Evolutionary conservation across 2,113 vertebrate species (phyloP).

Genomic region (Arenaria interpres): DNA sequence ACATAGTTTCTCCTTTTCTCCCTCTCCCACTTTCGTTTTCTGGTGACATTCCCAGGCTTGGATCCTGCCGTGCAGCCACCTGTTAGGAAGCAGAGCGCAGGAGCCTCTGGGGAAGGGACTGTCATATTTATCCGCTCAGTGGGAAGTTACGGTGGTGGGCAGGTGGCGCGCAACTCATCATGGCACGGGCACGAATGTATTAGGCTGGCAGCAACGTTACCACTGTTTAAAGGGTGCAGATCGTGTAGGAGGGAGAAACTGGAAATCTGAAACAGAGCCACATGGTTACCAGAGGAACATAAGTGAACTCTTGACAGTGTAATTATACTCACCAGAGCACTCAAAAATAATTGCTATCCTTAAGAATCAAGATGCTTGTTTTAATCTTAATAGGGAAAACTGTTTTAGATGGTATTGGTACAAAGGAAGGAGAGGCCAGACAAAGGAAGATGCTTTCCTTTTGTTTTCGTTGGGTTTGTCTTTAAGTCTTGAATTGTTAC

Average conservation of each 20-base stretch:
- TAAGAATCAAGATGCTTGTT: conserved; percentile 40
- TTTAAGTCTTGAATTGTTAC: neutral
- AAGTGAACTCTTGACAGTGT: conserved; percentile 13
- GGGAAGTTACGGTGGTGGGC: neutral
- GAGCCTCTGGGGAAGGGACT: neutral
- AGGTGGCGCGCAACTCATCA: neutral
- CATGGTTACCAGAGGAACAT: neutral
- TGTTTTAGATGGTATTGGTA: neutral
- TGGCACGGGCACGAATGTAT: fast-evolving
- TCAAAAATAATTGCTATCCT: conserved; percentile 29
- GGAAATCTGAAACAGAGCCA: neutral
- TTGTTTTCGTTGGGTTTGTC: neutral
- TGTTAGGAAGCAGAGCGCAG: conserved; percentile 1
- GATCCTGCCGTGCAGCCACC: neutral
- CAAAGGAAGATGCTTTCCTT: neutral
- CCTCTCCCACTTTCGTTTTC: neutral
- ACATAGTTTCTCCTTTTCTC: neutral
- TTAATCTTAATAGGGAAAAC: neutral
- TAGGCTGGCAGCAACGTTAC: neutral
- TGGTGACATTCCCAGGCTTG: neutral
- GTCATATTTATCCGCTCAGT: neutral
- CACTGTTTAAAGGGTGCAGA: neutral
- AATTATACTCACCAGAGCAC: conserved; percentile 12
- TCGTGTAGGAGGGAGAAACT: neutral
- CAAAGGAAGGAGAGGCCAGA: neutral